These are phyloP conservation scores for Lepidochrysops patricia DNA, from an alignment of 2,888 invertebrate genomes.

Conservation along the genomic window DNA sequence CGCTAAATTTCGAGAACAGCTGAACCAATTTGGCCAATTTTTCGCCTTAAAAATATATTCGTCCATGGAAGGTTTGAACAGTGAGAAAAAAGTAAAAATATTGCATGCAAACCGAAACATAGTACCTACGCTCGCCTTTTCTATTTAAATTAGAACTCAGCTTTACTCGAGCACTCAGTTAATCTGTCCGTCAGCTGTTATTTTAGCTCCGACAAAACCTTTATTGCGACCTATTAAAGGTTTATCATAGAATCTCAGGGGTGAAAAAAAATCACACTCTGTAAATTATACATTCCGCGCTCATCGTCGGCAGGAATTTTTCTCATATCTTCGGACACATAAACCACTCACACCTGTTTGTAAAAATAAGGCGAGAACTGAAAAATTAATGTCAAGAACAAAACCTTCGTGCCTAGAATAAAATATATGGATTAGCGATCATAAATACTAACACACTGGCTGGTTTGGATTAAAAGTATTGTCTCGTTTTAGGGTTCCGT, in stretches of 20 bases:
- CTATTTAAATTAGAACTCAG: background rate
- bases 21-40: too few relatives aligned
- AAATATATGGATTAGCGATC: conserved; percentile 13
- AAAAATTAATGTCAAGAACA: conserved; percentile 26
- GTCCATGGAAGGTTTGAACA: too few relatives aligned
- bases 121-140: too few relatives aligned
- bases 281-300: background rate
- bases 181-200: too few relatives aligned
- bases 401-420: conserved; percentile 27
- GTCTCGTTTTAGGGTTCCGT: background rate
- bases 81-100: too few relatives aligned
- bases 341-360: conserved; percentile 41
- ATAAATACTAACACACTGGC: background rate
- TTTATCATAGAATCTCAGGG: background rate
- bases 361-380: conserved; percentile 27
- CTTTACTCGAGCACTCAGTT: background rate
- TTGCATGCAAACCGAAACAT: too few relatives aligned
- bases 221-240: background rate
- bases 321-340: conserved; percentile 43
- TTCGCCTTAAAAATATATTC: too few relatives aligned
- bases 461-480: background rate
- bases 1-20: too few relatives aligned
- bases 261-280: background rate
- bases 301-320: conserved; percentile 29
- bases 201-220: too few relatives aligned